These are phyloP conservation scores for Cactoblastis cactorum DNA, from an alignment of 2,888 invertebrate genomes.

Conservation along the genomic window DNA sequence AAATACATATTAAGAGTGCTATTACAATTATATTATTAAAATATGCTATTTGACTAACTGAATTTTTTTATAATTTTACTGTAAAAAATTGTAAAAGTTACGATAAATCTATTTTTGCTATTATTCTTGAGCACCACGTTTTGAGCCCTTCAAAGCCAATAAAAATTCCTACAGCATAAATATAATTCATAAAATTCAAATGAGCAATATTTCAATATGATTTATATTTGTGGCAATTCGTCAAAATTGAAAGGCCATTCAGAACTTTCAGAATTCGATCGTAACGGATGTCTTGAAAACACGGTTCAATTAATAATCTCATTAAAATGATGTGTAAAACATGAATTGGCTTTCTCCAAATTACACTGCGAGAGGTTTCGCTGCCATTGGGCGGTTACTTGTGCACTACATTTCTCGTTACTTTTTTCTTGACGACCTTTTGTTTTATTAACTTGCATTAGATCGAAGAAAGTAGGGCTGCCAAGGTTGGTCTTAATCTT, in stretches of 20 bases:
- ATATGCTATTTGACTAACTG: too few species aligned
- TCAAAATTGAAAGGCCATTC: background rate
- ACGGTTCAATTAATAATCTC: slow-evolving; percentile 1
- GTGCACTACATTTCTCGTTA: background rate
- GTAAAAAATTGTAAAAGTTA: too few species aligned
- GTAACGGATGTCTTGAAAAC: background rate
- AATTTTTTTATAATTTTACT: too few species aligned
- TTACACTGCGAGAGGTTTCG: background rate
- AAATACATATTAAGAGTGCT: too few species aligned
- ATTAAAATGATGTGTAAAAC: slow-evolving; percentile 3
- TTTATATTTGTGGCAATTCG: too few species aligned
- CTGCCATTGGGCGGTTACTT: background rate
- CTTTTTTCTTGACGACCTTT: slow-evolving; percentile 4
- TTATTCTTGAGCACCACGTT: too few species aligned
- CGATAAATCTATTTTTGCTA: too few species aligned
- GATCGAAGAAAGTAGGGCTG: background rate
- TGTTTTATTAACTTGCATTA: background rate
- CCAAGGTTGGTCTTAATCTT: background rate
- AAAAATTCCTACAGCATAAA: too few species aligned
- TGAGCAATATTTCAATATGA: too few species aligned
- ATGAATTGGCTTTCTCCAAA: slow-evolving; percentile 9
- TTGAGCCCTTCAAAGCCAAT: too few species aligned
- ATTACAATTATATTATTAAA: too few species aligned
- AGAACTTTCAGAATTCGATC: background rate
- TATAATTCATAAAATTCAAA: too few species aligned